Evolutionary conservation across 1,140 invertebrate genomes (phyloP).

Genomic region (Cotesia chilonis): DNA sequence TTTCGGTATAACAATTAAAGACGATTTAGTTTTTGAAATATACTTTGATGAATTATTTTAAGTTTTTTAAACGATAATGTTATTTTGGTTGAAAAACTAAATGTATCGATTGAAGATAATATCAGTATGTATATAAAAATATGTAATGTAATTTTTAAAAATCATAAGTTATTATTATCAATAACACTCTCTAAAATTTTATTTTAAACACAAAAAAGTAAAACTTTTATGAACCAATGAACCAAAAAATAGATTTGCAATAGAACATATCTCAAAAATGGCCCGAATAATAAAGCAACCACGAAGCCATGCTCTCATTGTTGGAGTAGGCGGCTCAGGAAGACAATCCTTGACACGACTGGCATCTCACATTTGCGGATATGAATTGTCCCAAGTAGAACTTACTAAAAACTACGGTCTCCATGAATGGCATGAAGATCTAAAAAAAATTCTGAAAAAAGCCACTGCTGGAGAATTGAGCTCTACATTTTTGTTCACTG

Average conservation of each 20-base stretch:
- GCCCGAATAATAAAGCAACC: conserved; percentile 92
- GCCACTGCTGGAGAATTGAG: conserved; percentile 85
- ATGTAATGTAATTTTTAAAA: too few species aligned
- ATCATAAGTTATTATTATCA: too few species aligned
- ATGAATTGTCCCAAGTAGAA: conserved; percentile 92
- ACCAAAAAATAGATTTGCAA: conserved; percentile 77
- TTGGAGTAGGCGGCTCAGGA: conserved; percentile 92
- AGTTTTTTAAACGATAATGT: too few species aligned
- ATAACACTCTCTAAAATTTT: too few species aligned
- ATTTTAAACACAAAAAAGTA: neutral
- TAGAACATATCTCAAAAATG: conserved; percentile 93
- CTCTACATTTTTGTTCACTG: conserved; percentile 90
- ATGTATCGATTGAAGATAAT: too few species aligned
- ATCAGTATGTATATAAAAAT: too few species aligned
- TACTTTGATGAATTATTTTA: too few species aligned
- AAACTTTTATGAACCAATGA: conserved; percentile 17
- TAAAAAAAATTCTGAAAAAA: conserved; percentile 83
- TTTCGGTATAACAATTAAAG: too few species aligned
- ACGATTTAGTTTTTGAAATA: too few species aligned
- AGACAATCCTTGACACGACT: conserved; percentile 89
- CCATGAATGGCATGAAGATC: conserved; percentile 90
- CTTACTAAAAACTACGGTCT: conserved; percentile 86
- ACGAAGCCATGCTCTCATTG: conserved; percentile 82
- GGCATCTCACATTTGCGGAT: conserved; percentile 92
- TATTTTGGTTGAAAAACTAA: too few species aligned